Percentiles rank a stretch among this genome's conserved stretches.
phyloP scores from a whole-genome alignment of 2,888 invertebrate genomes.

The Eremobia ochroleuca region DNA sequence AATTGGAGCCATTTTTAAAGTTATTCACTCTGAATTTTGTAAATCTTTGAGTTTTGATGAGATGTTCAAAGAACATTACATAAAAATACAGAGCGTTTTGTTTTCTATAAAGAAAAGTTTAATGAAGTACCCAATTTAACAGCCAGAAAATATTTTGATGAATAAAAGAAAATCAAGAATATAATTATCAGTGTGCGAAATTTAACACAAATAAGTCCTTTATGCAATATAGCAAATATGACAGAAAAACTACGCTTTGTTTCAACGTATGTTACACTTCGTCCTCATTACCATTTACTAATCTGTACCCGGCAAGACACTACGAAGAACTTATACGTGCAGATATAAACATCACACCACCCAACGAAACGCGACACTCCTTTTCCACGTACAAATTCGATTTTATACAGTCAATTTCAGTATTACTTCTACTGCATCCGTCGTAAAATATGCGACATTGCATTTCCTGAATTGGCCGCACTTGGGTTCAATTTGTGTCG shows the following conservation, averaged over 20 bases:
- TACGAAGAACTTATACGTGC: too few relatives aligned
- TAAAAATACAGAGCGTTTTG: too few relatives aligned
- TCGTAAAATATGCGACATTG: constrained; percentile 33
- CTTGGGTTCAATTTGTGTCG: constrained; percentile 19
- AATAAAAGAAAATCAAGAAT: background rate
- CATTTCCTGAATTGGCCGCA: constrained; percentile 25
- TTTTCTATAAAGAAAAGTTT: background rate
- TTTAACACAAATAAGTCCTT: background rate
- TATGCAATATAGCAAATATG: background rate
- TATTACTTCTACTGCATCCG: constrained; percentile 9
- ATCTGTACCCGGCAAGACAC: too few relatives aligned
- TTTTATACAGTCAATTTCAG: constrained; percentile 24
- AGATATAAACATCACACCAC: background rate
- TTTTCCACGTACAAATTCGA: background rate
- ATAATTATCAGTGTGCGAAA: background rate
- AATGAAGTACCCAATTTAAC: background rate
- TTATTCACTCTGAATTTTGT: background rate
- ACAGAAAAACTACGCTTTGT: background rate
- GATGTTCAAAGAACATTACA: background rate
- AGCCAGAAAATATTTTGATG: too few relatives aligned
- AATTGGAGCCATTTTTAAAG: background rate
- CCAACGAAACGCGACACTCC: background rate
- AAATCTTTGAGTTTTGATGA: too few relatives aligned
- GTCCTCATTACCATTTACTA: too few relatives aligned
- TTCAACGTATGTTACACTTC: background rate